Conservation (phyloP, 2,888 invertebrate genomes). For the Drosophila monieri region DNA sequence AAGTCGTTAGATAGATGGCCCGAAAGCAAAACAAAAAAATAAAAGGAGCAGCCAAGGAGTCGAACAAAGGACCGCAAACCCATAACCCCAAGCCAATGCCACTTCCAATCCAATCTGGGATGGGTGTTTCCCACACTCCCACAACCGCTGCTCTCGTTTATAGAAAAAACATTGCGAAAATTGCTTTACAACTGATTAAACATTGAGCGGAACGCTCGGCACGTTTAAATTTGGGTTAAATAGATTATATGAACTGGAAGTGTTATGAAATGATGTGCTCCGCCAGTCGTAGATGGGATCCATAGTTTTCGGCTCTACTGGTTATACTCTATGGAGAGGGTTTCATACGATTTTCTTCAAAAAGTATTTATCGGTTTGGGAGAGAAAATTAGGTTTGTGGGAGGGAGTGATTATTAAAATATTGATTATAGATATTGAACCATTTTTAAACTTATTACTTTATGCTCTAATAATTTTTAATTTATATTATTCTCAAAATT, state of each 20-base stretch:
- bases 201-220: slow-evolving; percentile 73
- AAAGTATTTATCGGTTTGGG: background rate
- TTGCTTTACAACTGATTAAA: slow-evolving; percentile 81
- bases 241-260: slow-evolving; percentile 80
- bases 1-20: slow-evolving; percentile 70
- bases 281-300: slow-evolving; percentile 26
- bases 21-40: slow-evolving; percentile 41
- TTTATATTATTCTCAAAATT: too few relatives aligned
- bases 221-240: slow-evolving; percentile 81
- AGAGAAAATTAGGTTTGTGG: background rate
- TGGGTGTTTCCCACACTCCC: slow-evolving; percentile 27
- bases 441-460: background rate
- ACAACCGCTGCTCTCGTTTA: slow-evolving; percentile 55
- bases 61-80: slow-evolving; percentile 53
- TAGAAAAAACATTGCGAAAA: slow-evolving; percentile 79
- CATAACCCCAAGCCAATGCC: slow-evolving; percentile 34
- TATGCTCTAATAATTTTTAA: too few relatives aligned
- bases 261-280: slow-evolving; percentile 78
- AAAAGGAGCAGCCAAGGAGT: slow-evolving; percentile 59
- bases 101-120: slow-evolving; percentile 20
- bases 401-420: background rate
- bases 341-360: background rate
- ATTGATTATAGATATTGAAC: background rate
- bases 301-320: slow-evolving; percentile 10
- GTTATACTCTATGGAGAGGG: background rate